A percentile compares a stretch with the other conserved stretches of the same genome.
Conservation (phyloP, 2,113 vertebrate species). For the Stegostoma tigrinum region DNA sequence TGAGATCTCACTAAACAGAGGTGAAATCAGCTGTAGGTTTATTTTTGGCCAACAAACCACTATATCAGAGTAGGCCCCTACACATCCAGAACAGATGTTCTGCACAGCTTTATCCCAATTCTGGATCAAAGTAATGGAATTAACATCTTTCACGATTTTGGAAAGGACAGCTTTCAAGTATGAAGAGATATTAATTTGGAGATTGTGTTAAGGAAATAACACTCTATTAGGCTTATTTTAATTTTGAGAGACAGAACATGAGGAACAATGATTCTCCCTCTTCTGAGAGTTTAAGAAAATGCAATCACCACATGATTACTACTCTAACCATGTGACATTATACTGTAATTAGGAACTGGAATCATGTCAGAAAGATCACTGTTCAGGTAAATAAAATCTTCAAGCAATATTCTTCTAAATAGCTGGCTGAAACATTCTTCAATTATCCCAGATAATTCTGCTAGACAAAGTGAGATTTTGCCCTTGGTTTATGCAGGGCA, state of each 20-base stretch:
- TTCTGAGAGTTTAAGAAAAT: background rate
- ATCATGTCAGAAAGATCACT: background rate
- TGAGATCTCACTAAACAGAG: background rate
- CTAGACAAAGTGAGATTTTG: background rate
- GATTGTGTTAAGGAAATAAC: background rate
- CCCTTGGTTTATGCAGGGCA: background rate
- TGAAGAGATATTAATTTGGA: background rate
- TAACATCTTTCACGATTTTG: background rate
- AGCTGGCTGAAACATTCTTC: background rate
- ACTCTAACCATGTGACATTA: background rate
- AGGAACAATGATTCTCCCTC: background rate
- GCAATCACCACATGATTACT: background rate
- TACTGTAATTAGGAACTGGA: background rate
- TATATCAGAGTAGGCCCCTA: background rate
- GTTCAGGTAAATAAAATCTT: background rate
- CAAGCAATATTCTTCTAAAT: background rate
- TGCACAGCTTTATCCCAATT: background rate
- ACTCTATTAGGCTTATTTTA: background rate
- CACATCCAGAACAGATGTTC: background rate
- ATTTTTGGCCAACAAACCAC: background rate
- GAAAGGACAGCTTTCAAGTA: background rate
- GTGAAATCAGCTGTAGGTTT: background rate
- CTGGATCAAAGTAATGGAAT: background rate
- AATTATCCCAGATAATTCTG: background rate
- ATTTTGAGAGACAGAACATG: background rate